Percentiles rank a stretch among this genome's conserved stretches.
Evolutionary conservation across 2,797 vertebrate species (phyloP).

Genomic region (Enteromius thamalakanensis): DNA sequence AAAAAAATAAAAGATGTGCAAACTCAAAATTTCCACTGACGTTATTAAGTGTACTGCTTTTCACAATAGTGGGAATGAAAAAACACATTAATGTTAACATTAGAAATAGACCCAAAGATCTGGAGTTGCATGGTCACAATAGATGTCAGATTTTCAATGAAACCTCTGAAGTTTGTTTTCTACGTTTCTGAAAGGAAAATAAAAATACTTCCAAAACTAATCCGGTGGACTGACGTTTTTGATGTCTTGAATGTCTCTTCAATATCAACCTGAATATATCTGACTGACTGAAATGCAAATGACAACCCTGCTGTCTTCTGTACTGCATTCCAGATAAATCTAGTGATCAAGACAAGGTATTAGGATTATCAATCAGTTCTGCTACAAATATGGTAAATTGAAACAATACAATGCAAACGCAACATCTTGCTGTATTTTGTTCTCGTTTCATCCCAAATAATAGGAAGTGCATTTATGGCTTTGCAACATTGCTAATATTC

Average conservation of each 20-base stretch:
- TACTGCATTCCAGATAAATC: not conserved
- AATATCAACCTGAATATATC: not conserved
- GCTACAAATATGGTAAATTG: not conserved
- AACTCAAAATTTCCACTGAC: no score
- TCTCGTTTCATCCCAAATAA: not conserved
- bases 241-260: not conserved
- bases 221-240: not conserved
- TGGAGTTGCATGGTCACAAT: not conserved
- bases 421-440: not conserved
- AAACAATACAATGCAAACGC: not conserved
- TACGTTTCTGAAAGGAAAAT: conserved; percentile 15
- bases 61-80: not conserved
- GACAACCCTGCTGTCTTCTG: not conserved
- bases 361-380: not conserved
- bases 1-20: no score
- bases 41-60: not conserved
- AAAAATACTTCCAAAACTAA: not conserved
- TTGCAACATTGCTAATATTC: not conserved
- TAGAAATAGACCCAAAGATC: conserved; percentile 1
- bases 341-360: not conserved
- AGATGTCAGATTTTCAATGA: not conserved
- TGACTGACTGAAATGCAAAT: conserved; percentile 3
- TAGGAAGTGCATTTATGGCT: conserved; percentile 3
- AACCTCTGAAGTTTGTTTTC: not conserved
- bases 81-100: not conserved